Evolutionary conservation across 2,888 invertebrate genomes (phyloP).

Genomic region (Loripinus fragilis): DNA sequence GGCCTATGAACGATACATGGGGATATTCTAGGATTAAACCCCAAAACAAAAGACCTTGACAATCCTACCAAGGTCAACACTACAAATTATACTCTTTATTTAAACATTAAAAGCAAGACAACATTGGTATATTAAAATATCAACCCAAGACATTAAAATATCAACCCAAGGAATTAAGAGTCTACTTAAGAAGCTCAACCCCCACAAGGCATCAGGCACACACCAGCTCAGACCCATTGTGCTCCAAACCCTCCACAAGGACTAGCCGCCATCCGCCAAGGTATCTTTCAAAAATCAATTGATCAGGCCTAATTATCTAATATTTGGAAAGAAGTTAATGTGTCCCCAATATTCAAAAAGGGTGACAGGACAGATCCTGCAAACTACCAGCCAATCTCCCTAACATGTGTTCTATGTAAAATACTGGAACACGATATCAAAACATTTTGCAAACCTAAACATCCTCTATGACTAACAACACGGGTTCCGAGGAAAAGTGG

Average conservation of each 20-base stretch:
- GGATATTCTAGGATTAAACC: neutral
- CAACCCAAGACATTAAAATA: too few species aligned
- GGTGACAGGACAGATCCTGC: neutral
- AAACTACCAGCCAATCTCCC: slow-evolving; percentile 13
- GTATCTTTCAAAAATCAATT: neutral
- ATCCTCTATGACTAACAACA: slow-evolving; percentile 27
- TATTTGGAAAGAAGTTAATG: slow-evolving; percentile 2
- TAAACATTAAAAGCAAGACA: neutral
- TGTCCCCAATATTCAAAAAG: neutral
- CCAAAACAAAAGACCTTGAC: neutral
- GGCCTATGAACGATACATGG: neutral
- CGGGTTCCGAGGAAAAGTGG: neutral
- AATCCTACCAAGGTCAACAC: neutral
- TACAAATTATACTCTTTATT: neutral
- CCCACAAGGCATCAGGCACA: neutral
- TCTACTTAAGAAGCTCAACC: neutral
- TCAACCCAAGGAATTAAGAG: too few species aligned
- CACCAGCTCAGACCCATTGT: neutral
- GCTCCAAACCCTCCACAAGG: neutral
- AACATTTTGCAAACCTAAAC: slow-evolving; percentile 22
- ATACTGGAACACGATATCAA: slow-evolving; percentile 28
- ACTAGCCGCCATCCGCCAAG: neutral
- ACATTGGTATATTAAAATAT: neutral
- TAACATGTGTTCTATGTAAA: slow-evolving; percentile 30
- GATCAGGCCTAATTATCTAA: neutral